Evolutionary conservation across 2,888 invertebrate species (phyloP), one percentile per base, ranked within the genome.

Genomic region (Trichacis sp.): DNA sequence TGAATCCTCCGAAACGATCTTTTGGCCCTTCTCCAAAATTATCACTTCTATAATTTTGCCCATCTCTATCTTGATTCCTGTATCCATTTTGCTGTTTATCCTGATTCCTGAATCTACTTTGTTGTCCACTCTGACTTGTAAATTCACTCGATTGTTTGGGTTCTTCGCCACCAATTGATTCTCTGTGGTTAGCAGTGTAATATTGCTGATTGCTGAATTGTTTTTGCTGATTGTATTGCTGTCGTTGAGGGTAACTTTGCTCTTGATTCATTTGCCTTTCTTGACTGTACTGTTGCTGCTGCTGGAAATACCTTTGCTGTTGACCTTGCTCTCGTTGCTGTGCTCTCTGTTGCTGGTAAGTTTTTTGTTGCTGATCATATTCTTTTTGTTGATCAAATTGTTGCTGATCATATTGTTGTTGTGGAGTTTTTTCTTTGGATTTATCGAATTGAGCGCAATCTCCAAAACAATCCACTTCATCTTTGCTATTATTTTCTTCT

Each of bases 401-500:
- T 2, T 20, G 57, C 33, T 33, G 33, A n/a, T 33, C 33, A 3
- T n/a, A 11, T 33, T 54, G 40, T 29, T 51, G 55, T 14, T 62
- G 58, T 42, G 59, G 63, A 6, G 36, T 40, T 43, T 56, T n/a
- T 72, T 68, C 17, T 18, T 64, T 54, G 47, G 54, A 19, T 55
- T 58, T 53, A 1, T 58, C 66, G 1, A 52, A 8, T 17, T 57
- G 63, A 33, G 62, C 56, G 1, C 67, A 70, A 38, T 53, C 56
- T 9, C 57, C 60, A 12, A 54, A 18, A 48, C 73, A 73, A 30
- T 73, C 72, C 1, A 64, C 61, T 1, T 47, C 57, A 5, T 70
- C 70, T 24, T 64, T 61, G 55, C 57, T 43, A n/a, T 58, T 29
- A 6, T 42, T 59, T n/a, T 5, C 3, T 24, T 49, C 50, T 1